phyloP scores from a whole-genome alignment of 1,140 invertebrate species.

The Magallana angulata region DNA sequence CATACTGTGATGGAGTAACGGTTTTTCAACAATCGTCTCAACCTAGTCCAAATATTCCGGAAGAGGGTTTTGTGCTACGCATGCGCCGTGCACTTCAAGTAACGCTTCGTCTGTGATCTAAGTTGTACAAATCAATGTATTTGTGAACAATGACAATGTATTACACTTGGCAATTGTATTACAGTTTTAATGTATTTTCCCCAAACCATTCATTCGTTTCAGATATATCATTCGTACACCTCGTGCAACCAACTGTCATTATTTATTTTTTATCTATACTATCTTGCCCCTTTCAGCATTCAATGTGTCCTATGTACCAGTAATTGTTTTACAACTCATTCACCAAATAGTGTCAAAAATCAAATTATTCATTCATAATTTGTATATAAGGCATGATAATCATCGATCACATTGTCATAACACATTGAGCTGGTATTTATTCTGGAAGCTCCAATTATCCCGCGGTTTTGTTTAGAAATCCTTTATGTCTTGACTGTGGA shows the following conservation, averaged over 20 bases:
- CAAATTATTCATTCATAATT: slow-evolving; percentile 35
- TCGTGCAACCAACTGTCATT: slow-evolving; percentile 34
- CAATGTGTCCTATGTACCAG: neutral
- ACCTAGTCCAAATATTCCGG: slow-evolving; percentile 22
- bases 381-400: slow-evolving; percentile 31
- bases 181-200: slow-evolving; percentile 21
- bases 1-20: slow-evolving; percentile 35
- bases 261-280: slow-evolving; percentile 37
- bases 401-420: slow-evolving; percentile 20
- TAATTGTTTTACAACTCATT: slow-evolving; percentile 23
- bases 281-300: slow-evolving; percentile 29
- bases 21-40: slow-evolving; percentile 18
- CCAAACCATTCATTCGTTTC: slow-evolving; percentile 18
- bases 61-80: slow-evolving; percentile 29
- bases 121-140: neutral
- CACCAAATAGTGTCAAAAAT: slow-evolving; percentile 14
- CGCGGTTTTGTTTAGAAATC: neutral
- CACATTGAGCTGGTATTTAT: slow-evolving; percentile 16
- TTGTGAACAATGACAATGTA: slow-evolving; percentile 30
- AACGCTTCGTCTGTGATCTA: slow-evolving; percentile 37
- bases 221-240: neutral
- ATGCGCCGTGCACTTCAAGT: slow-evolving; percentile 17
- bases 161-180: slow-evolving; percentile 34
- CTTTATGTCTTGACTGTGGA: neutral
- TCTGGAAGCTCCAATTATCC: neutral